Conservation (phyloP, 2,797 vertebrate species). For the Loris lydekkerianus region DNA sequence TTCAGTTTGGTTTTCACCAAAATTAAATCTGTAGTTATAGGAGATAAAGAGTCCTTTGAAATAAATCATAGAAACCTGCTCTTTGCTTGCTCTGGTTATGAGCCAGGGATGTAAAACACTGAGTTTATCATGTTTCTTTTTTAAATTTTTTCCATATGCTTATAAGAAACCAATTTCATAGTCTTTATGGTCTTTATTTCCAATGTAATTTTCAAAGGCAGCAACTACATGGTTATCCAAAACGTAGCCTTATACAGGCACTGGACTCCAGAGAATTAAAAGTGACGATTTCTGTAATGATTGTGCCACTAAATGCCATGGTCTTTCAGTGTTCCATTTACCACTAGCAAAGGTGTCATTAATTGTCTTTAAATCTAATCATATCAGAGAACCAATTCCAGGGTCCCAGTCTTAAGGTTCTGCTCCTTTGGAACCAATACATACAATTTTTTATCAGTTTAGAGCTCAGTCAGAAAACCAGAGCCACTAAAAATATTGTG, state of each 20-base stretch:
- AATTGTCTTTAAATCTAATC: conserved; percentile 19
- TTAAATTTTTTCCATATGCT: not conserved
- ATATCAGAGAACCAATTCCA: conserved; percentile 1
- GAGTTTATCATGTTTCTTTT: not conserved
- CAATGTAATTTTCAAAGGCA: not conserved
- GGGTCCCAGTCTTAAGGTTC: not conserved
- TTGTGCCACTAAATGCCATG: not conserved
- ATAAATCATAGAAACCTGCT: not conserved
- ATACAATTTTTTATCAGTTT: not conserved
- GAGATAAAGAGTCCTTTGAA: not conserved
- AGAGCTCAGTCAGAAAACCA: not conserved
- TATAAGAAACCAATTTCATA: not conserved
- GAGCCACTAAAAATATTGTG: not conserved
- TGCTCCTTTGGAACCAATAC: not conserved
- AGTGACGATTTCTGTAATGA: not conserved
- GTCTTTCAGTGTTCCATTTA: not conserved
- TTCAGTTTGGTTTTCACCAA: not conserved
- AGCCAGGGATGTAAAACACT: not conserved
- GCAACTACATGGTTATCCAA: not conserved
- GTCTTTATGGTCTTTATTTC: not conserved
- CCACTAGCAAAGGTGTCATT: not conserved
- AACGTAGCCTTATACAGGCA: not conserved
- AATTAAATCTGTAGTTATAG: not conserved
- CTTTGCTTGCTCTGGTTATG: not conserved
- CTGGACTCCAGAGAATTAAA: not conserved